These are phyloP conservation scores for Propithecus perrieri DNA, from an alignment of 2,797 vertebrate genomes.

Conservation along the genomic window DNA sequence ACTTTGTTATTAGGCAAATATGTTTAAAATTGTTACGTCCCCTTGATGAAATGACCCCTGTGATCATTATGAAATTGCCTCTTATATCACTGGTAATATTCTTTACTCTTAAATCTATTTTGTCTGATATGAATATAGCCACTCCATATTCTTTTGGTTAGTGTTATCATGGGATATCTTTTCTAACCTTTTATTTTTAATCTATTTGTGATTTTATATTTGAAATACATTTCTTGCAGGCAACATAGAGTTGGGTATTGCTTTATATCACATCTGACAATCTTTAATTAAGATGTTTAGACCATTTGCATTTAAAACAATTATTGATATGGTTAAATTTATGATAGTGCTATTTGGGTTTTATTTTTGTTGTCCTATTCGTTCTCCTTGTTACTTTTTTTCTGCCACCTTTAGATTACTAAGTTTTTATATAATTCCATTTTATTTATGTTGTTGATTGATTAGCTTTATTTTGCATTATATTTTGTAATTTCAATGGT, in stretches of 20 bases:
- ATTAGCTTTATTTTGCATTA: neutral
- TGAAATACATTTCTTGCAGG: neutral
- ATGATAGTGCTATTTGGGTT: neutral
- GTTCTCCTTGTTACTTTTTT: neutral
- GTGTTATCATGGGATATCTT: neutral
- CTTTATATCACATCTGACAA: neutral
- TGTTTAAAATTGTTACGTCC: neutral
- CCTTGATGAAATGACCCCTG: neutral
- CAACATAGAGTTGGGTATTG: neutral
- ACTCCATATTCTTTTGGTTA: neutral
- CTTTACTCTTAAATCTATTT: neutral
- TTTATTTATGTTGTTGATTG: neutral
- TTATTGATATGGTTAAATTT: neutral
- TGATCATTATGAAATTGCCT: neutral
- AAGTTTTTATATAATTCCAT: neutral
- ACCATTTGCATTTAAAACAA: neutral
- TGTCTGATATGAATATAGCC: neutral
- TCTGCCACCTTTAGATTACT: neutral
- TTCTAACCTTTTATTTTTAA: neutral
- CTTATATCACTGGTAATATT: neutral
- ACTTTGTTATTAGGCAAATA: neutral
- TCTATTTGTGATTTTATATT: neutral
- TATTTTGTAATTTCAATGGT: neutral
- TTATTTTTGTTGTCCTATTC: neutral
- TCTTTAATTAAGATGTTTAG: neutral